Evolutionary conservation across 2,113 vertebrate species (phyloP), one percentile per base, ranked within the genome.

Genomic region (Forbesichthys agassizii): DNA sequence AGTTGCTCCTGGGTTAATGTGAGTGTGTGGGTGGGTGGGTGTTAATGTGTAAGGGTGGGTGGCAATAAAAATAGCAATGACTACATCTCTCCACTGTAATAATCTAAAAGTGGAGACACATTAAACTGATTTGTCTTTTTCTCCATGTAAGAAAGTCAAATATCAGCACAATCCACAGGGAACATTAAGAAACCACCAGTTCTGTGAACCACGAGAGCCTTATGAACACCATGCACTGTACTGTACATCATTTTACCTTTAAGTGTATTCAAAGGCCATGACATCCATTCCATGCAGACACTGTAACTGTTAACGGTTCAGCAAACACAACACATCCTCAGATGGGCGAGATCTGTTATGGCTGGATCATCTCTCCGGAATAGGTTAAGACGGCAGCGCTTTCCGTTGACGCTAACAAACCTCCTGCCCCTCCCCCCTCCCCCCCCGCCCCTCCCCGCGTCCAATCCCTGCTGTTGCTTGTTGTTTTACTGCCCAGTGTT

Each of bases 41-140:
- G 46, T 4, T 9, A 27, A 18, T 55, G 56, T 58, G 56, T 33
- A 27, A 9, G 56, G 55, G 73, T 71, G 64, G 76, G 69, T 77
- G 62, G 87, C 78, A 82, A 83, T 78, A 86, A 86, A 87, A 46
- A 72, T 75, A 71, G 74, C 75, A 75, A 78, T 91, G 88, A 91
- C 89, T 84, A 69, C 62, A 79, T 85, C 76, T 82, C 84, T 87
- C 87, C 88, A 89, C 86, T 79, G 85, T 86, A 84, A 88, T 83
- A 73, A 80, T 81, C 78, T 69, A 79, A 86, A 89, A 82, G 81
- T 77, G 75, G 59, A 64, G 61, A 74, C 63, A 66, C 82, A 77
- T 85, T 86, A 81, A 86, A 87, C 73, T 80, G 72, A 42, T 42
- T 42, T 42, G 36, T 42, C 36, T 42, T 42, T 42, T 42, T 42